Evolutionary conservation across 2,113 vertebrate species (phyloP).

Genomic region (Cheilinus undulatus): DNA sequence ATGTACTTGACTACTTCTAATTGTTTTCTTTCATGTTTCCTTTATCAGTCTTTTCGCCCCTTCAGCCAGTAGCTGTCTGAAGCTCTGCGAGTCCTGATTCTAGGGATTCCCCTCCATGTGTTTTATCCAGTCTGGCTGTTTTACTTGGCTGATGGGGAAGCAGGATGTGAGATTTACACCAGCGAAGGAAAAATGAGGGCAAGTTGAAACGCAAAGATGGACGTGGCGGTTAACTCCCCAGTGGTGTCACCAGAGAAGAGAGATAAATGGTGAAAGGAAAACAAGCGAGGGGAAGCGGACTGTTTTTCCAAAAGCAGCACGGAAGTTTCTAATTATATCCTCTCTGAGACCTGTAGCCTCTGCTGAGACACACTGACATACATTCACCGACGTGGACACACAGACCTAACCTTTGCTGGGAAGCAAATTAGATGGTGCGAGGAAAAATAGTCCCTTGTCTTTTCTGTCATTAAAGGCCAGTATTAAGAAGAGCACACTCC

Average conservation of each 20-base stretch:
- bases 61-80: conserved; percentile 28
- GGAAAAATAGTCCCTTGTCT: conserved; percentile 72
- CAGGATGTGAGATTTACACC: conserved; percentile 78
- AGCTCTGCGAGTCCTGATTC: conserved; percentile 33
- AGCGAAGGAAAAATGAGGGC: conserved; percentile 57
- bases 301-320: conserved; percentile 72
- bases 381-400: conserved; percentile 31
- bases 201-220: conserved; percentile 70
- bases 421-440: conserved; percentile 83
- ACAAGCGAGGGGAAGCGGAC: conserved; percentile 59
- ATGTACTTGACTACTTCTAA: background rate
- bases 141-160: conserved; percentile 64
- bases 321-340: conserved; percentile 82
- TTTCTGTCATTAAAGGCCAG: conserved; percentile 75
- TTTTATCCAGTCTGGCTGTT: conserved; percentile 57
- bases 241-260: conserved; percentile 63
- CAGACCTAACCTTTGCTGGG: conserved; percentile 64
- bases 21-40: conserved; percentile 15
- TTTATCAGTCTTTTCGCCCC: conserved; percentile 21
- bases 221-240: conserved; percentile 58
- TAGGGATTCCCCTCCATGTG: conserved; percentile 65
- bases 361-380: conserved; percentile 60
- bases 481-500: conserved; percentile 80
- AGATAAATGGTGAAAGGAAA: conserved; percentile 75
- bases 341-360: conserved; percentile 72